phyloP scores from a whole-genome alignment of 1,140 invertebrate genomes.

The Homalodisca vitripennis region DNA sequence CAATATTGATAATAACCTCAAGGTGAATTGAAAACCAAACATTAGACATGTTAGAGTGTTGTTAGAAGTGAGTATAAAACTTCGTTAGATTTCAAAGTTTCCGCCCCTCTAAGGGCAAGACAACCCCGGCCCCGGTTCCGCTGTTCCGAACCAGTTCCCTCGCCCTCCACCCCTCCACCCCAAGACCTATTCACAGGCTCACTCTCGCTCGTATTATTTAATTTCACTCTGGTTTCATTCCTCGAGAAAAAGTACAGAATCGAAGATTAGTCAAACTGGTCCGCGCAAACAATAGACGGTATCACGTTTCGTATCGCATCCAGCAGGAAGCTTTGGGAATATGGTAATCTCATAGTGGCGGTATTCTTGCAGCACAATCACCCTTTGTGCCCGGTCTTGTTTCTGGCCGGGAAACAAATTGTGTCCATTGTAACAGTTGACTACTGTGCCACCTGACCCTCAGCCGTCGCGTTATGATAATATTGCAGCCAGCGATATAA shows the following conservation, averaged over 20 bases:
- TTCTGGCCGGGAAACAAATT: background rate
- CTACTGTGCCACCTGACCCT: no score
- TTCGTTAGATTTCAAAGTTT: slow-evolving; percentile 7
- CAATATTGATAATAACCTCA: no score
- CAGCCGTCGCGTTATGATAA: no score
- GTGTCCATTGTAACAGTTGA: background rate
- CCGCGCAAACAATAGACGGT: slow-evolving; percentile 3
- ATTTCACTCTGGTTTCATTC: slow-evolving; percentile 26
- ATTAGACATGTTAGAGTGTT: slow-evolving; percentile 7
- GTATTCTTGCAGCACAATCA: background rate
- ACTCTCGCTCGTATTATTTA: slow-evolving; percentile 21
- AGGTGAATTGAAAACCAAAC: no score
- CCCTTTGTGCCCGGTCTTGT: background rate
- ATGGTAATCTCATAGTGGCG: background rate
- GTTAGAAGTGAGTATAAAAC: slow-evolving; percentile 5
- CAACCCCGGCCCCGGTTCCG: background rate
- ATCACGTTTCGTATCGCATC: background rate
- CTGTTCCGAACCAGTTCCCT: slow-evolving; percentile 17
- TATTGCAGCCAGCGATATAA: no score
- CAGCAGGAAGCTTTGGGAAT: background rate
- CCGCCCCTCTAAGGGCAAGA: background rate
- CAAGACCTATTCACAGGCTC: background rate
- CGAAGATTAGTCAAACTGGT: slow-evolving; percentile 25
- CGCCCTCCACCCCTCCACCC: slow-evolving; percentile 4
- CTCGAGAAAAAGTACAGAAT: slow-evolving; percentile 22